Evolutionary conservation across 1,140 invertebrate species (phyloP), one percentile per base, ranked within the genome.

Genomic region (Drosophila murphyi): DNA sequence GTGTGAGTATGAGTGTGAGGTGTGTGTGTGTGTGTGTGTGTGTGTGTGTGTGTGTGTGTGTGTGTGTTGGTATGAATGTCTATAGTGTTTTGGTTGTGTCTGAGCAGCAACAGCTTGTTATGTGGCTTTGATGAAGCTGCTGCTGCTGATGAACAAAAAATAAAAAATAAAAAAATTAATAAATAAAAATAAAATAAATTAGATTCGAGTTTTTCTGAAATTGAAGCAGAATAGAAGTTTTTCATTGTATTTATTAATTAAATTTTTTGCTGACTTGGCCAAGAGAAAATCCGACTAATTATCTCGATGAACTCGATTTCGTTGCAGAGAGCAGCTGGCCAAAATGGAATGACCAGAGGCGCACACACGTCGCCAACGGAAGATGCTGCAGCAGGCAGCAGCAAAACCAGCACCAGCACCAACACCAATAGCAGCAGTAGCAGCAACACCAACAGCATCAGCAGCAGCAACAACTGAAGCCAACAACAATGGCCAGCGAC

Each of bases 341-440:
- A 79, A 65, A 43, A 87, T 87, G 83, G 76, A 88, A 87, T 87
- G 83, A 87, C 76, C 76, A 32, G 4, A 74, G 69, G 73, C 72
- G 51, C 37, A 61, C 34, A 64, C 47, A 57, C 61, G 57, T 62
- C 37, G 72, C 34, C 68, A 45, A 57, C 61, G 79, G 79, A 87
- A 79, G 63, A 82, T 87, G 82, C 79, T 87, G 83, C 72, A 86
- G 56, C 82, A 88, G 80, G 12, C 60, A 82, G 67, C 79, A 54
- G 70, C 78, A 75, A 12, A 43, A 76, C 12, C 68, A 62, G 35
- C 57, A 43, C 3, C 60, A 82, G 67, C 79, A 54, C 65, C 78
- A 75, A 12, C 57, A 43, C 3, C 39, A 48, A 51, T 63, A 55
- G 37, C 62, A 72, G 43, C 31, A 78, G 28, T 52, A 64, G 47